A percentile compares a stretch with the other conserved stretches of the same genome.
Conservation (phyloP, 2,113 vertebrate genomes). For the Antechinus flavipes region DNA sequence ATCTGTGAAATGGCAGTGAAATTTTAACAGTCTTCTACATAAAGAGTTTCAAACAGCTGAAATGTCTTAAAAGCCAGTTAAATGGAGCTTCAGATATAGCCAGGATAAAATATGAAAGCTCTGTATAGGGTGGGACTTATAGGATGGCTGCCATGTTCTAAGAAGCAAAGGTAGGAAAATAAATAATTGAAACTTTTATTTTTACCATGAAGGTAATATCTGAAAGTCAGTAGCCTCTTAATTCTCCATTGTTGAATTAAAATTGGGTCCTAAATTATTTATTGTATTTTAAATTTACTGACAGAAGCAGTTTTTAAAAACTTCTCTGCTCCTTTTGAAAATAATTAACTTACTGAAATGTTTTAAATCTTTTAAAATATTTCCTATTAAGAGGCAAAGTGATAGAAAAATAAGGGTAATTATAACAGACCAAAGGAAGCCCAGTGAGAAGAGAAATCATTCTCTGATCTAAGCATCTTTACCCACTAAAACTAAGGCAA, state of each 20-base stretch:
- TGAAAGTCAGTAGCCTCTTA: conserved; percentile 66
- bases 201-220: conserved; percentile 46
- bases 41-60: rapidly evolving
- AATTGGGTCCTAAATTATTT: conserved; percentile 81
- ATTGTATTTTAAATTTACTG: conserved; percentile 79
- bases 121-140: neutral
- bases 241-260: conserved; percentile 77
- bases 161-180: conserved; percentile 14
- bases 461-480: neutral
- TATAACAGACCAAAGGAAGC: neutral
- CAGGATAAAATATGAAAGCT: neutral
- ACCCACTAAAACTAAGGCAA: neutral
- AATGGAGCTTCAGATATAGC: rapidly evolving
- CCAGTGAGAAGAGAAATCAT: neutral
- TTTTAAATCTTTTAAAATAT: conserved; percentile 75
- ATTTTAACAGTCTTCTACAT: neutral
- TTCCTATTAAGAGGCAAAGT: conserved; percentile 44
- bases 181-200: conserved; percentile 46
- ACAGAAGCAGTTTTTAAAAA: conserved; percentile 77
- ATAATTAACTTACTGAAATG: conserved; percentile 79
- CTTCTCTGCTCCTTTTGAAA: conserved; percentile 75
- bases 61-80: neutral
- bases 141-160: neutral
- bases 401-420: neutral
- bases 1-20: conserved; percentile 48